Conservation (phyloP, 2,113 vertebrate species). For the Dicaeum eximium region DNA sequence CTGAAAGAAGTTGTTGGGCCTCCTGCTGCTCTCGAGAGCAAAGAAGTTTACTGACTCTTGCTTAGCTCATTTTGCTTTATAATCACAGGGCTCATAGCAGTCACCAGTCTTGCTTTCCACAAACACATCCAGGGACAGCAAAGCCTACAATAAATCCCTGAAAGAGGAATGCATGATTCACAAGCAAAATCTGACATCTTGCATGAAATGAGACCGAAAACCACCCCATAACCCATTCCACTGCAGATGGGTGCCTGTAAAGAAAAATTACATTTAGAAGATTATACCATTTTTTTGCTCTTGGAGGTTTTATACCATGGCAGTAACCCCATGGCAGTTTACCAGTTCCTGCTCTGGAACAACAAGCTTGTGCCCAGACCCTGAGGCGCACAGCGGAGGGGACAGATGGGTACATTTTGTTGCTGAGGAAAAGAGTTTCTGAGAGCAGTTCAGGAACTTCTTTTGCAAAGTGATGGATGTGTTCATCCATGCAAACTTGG, state of each 20-base stretch:
- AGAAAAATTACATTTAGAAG: background rate
- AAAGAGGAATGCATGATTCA: background rate
- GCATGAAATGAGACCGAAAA: background rate
- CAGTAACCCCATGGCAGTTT: background rate
- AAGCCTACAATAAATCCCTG: background rate
- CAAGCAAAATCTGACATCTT: background rate
- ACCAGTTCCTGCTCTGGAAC: background rate
- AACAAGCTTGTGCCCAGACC: background rate
- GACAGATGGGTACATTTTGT: slow-evolving; percentile 18
- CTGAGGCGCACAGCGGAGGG: background rate
- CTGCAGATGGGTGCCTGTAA: background rate
- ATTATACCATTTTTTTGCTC: background rate
- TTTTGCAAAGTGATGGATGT: slow-evolving; percentile 35
- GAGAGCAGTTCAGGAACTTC: background rate
- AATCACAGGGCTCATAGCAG: background rate
- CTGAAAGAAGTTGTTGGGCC: slow-evolving; percentile 25
- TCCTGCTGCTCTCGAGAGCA: background rate
- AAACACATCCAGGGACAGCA: background rate
- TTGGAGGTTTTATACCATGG: background rate
- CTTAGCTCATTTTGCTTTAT: slow-evolving; percentile 16
- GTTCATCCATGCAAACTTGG: background rate
- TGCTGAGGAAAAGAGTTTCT: background rate
- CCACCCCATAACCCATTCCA: background rate
- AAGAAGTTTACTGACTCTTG: slow-evolving; percentile 19
- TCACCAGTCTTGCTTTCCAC: background rate